Evolutionary conservation across 1,140 invertebrate genomes (phyloP), one percentile per base, ranked within the genome.

Genomic region (Drosophila lacteicornis): DNA sequence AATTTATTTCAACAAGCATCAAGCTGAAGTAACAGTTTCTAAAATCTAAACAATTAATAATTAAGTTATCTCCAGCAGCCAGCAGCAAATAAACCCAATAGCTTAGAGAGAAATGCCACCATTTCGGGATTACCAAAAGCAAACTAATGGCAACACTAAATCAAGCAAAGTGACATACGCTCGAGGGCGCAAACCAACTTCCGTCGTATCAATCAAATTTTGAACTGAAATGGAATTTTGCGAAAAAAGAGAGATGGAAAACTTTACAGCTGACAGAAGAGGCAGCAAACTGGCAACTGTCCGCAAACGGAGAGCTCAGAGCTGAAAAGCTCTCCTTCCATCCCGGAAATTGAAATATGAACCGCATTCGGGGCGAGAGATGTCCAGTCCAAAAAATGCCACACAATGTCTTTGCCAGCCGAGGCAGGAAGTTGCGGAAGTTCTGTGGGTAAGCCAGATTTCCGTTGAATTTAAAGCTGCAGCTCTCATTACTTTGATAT

Each of bases 311-410:
- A 55, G 50, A 30, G n/a, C 47, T 17, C 11, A 36, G 19, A 69
- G 60, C 56, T 65, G 27, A 22, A 67, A 49, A 50, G 61, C 38
- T 71, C 53, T 56, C 36, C 17, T 51, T 58, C 55, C 55, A 40
- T 53, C 65, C 75, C 86, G 85, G 85, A 90, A 90, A 90, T 90
- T 90, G 82, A 82, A 90, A 91, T 90, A 76, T 91, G 85, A 90
- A 90, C 49, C 77, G 58, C 62, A 63, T 56, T 73, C 53, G 27
- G 67, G 50, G 69, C 45, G 33, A 42, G 33, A 51, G 22, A 57
- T 71, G 49, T 65, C 47, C 61, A 40, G 75, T 75, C 61, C 42
- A 3, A 43, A 71, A 68, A 87, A 36, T 49, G 61, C 36, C 17
- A 22, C 13, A 47, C 17, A 68, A 69, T 84, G 57, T 59, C 67